phyloP scores from a whole-genome alignment of 2,113 vertebrate genomes.

The Apodemus sylvaticus region DNA sequence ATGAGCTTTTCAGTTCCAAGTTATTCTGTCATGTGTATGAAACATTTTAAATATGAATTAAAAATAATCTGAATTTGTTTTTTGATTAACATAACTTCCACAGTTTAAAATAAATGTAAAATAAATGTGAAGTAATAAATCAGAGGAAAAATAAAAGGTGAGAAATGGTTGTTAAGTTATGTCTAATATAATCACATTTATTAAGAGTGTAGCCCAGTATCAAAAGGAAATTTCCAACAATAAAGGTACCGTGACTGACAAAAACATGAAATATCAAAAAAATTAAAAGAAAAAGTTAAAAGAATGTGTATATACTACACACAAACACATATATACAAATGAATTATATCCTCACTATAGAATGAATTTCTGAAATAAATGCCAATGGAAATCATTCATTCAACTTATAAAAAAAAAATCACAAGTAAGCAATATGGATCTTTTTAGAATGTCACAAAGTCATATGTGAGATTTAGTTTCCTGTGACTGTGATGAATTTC shows the following conservation, averaged over 20 bases:
- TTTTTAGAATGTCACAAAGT: not conserved
- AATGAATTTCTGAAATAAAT: not conserved
- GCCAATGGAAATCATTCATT: not conserved
- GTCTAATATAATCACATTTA: no score
- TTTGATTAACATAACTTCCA: not conserved
- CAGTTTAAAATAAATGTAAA: not conserved
- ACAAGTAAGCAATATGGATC: not conserved
- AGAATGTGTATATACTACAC: not conserved
- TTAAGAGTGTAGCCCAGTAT: no score
- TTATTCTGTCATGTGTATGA: not conserved
- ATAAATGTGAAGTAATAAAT: not conserved
- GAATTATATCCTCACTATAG: not conserved
- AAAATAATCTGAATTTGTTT: not conserved
- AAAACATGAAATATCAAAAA: not conserved
- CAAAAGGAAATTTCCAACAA: no score
- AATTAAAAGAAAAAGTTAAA: not conserved
- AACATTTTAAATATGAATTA: not conserved
- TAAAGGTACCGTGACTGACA: no score
- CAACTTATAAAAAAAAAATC: not conserved
- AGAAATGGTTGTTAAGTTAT: no score
- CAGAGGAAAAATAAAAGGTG: not conserved
- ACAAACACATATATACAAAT: not conserved
- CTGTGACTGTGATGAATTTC: not conserved
- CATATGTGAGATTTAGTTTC: not conserved
- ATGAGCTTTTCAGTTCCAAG: not conserved